Evolutionary conservation across 2,113 vertebrate genomes (phyloP).

Genomic region (Rhinogobius similis): DNA sequence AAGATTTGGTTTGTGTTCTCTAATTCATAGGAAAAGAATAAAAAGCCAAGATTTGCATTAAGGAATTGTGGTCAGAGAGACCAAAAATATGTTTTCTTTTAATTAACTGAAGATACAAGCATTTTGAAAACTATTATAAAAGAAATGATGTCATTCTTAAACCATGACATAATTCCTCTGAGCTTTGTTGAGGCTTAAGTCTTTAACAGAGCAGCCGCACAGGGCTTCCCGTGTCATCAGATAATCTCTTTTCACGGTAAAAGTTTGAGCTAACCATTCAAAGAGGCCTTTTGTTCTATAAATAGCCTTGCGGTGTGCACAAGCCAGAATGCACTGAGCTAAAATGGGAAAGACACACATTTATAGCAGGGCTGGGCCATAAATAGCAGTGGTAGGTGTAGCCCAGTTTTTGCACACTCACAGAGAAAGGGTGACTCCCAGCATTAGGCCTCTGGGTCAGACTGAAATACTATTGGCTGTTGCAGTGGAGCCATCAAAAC

Average conservation of each 20-base stretch:
- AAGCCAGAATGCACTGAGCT: constrained; percentile 26
- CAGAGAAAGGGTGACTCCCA: constrained; percentile 47
- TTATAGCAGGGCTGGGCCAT: constrained; percentile 44
- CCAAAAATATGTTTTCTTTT: too few species aligned
- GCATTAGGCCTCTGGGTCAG: constrained; percentile 24
- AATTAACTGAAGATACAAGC: too few species aligned
- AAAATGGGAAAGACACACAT: constrained; percentile 52
- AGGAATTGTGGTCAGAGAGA: too few species aligned
- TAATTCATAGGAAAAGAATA: too few species aligned
- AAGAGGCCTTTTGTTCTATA: constrained; percentile 62
- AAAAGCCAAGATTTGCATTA: too few species aligned
- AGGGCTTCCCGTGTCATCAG: constrained; percentile 10
- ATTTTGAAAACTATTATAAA: too few species aligned
- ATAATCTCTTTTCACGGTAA: constrained; percentile 38
- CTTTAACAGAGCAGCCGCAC: constrained; percentile 1
- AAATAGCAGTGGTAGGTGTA: constrained; percentile 37
- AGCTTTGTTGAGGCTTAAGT: background rate
- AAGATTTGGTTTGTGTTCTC: too few species aligned
- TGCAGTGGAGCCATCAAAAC: constrained; percentile 10
- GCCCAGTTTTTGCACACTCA: constrained; percentile 50
- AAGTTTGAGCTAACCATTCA: constrained; percentile 28
- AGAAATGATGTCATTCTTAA: background rate
- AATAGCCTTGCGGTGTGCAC: constrained; percentile 43
- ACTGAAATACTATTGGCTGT: constrained; percentile 24
- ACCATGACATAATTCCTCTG: background rate